phyloP scores from a whole-genome alignment of 2,888 invertebrate species.

The Meiosimyza platycephala region DNA sequence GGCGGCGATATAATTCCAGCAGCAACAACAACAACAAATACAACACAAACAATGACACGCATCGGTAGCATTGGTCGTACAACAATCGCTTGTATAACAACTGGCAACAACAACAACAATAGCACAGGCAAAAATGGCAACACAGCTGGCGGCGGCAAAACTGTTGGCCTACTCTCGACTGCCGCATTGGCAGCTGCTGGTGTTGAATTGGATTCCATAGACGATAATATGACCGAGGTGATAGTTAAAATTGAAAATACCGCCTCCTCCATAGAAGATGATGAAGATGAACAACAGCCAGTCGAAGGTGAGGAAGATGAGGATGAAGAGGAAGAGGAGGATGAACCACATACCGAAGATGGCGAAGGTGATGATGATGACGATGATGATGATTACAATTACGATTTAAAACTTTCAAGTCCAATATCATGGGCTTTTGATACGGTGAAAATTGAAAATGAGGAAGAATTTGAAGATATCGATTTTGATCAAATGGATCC shows the following conservation, averaged over 20 bases:
- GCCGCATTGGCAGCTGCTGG: conserved; percentile 60
- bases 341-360: conserved; percentile 31
- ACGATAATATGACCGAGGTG: conserved; percentile 63
- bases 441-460: conserved; percentile 65
- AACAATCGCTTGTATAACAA: conserved; percentile 61
- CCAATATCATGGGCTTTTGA: conserved; percentile 67
- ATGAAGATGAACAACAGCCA: conserved; percentile 51
- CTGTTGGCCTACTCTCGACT: conserved; percentile 55
- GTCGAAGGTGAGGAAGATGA: conserved; percentile 54
- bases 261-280: conserved; percentile 53
- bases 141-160: conserved; percentile 36
- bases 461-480: conserved; percentile 62
- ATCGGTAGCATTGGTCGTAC: conserved; percentile 63
- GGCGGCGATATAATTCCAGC: conserved; percentile 41
- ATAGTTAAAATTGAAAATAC: conserved; percentile 64
- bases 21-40: conserved; percentile 42
- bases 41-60: conserved; percentile 54
- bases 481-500: conserved; percentile 52
- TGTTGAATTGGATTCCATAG: conserved; percentile 60
- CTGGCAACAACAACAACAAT: conserved; percentile 30
- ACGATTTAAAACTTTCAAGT: conserved; percentile 65
- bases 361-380: conserved; percentile 38
- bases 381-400: conserved; percentile 57
- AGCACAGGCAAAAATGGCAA: conserved; percentile 47
- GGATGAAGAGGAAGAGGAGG: conserved; percentile 52